phyloP scores from a whole-genome alignment of 2,888 invertebrate genomes.

The Synanthedon vespiformis region DNA sequence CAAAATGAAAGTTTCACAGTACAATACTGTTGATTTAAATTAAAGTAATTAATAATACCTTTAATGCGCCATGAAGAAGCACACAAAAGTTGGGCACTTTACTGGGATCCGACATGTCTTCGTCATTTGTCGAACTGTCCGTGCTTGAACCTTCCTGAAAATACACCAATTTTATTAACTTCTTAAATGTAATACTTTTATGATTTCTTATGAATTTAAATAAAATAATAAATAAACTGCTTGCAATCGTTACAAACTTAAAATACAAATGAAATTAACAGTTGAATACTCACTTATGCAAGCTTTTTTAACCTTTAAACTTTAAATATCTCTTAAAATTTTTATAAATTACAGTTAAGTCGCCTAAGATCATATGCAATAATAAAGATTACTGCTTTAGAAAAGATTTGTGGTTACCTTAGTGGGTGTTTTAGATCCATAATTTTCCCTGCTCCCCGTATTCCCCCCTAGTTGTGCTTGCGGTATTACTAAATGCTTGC shows the following conservation, averaged over 20 bases:
- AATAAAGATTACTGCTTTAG: too few relatives aligned
- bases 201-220: too few relatives aligned
- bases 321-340: too few relatives aligned
- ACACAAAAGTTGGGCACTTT: constrained; percentile 92
- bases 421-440: constrained; percentile 49
- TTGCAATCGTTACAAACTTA: too few relatives aligned
- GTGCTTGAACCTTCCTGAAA: constrained; percentile 46
- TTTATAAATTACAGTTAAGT: too few relatives aligned
- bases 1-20: neutral
- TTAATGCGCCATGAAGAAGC: constrained; percentile 90
- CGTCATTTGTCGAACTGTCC: constrained; percentile 50
- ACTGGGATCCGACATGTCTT: constrained; percentile 75
- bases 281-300: too few relatives aligned
- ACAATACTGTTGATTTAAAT: neutral
- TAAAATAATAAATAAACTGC: too few relatives aligned
- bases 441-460: constrained; percentile 53
- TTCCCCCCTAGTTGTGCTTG: constrained; percentile 60
- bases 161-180: neutral
- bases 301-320: too few relatives aligned
- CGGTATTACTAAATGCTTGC: constrained; percentile 90
- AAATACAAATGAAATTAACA: too few relatives aligned
- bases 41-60: constrained; percentile 51
- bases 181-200: too few relatives aligned
- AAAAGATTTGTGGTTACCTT: constrained; percentile 26
- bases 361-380: too few relatives aligned